Conservation (phyloP, 2,888 invertebrate genomes). For the Dasypolia templi region DNA sequence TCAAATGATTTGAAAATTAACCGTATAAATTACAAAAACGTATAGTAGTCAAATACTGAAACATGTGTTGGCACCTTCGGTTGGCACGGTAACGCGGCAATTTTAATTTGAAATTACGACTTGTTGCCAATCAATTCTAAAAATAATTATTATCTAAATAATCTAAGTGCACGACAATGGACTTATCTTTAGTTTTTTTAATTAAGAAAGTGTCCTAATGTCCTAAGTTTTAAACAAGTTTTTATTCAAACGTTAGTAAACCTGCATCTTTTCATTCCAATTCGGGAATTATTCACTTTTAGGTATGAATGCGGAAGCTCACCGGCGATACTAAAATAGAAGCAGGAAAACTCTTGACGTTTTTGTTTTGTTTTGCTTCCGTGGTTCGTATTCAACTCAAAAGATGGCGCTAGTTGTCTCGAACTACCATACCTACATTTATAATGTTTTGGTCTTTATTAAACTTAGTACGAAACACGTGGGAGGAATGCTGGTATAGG, state of each 20-base stretch:
- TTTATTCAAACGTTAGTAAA: neutral
- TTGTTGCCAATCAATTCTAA: slow-evolving; percentile 6
- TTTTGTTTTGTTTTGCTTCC: slow-evolving; percentile 8
- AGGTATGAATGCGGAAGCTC: slow-evolving; percentile 34
- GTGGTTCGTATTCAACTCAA: slow-evolving; percentile 21
- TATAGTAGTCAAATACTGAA: neutral
- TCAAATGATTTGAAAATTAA: neutral
- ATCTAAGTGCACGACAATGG: neutral
- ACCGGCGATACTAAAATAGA: slow-evolving; percentile 36
- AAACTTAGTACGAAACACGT: slow-evolving; percentile 28
- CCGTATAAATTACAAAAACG: neutral
- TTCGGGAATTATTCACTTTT: neutral
- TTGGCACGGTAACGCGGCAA: slow-evolving; percentile 5
- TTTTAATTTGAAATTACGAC: neutral
- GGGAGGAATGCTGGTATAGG: slow-evolving; percentile 21
- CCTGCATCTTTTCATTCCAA: neutral
- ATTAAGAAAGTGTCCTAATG: no score
- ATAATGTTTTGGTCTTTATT: slow-evolving; percentile 49
- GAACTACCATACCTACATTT: neutral
- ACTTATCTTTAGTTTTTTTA: no score
- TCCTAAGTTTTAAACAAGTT: neutral
- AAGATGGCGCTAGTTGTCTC: slow-evolving; percentile 49
- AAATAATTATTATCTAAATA: neutral
- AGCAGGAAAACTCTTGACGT: neutral
- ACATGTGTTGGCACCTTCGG: neutral